Base-by-base conservation (phyloP, 2,113 vertebrate genomes). In the Grammomys surdaster region DNA sequence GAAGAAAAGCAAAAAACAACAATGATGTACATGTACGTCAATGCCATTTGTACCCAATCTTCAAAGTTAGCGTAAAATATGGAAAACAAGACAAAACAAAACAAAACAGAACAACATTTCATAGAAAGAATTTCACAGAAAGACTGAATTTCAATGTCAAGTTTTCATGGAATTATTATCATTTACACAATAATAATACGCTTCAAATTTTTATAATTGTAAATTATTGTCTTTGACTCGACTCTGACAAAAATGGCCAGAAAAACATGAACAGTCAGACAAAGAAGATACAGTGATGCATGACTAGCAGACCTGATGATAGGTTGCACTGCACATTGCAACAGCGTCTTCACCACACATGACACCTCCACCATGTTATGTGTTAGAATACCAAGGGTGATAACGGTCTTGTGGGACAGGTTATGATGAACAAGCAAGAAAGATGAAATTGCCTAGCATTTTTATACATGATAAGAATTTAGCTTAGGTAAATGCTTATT, bases 121-220 rank as follows among this genome's bases (percentile, higher is more conserved):
- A 56, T 48, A 70, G 63, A 51, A 93, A 70, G 89, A 89, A 73
- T 48, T 46, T n/a, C 84, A 86, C 13, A 92, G 14, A 94, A 80
- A 93, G 70, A 17, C 46, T 73, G 54, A 60, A n/a, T n/a, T 94
- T 93, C 80, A 60, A 33, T 54, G 80, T 9, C 20, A 91, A 78
- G 3, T 65, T 93, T 77, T 94, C 85, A 75, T 76, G 3, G 40
- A 87, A 88, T 54, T 76, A 58, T 43, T 65, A 16, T 40, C 43
- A 31, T 93, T 84, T 75, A 77, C 72, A 84, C 87, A 96, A 43
- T 28, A 92, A 54, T 63, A 81, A 36, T 60, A 70, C 58, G 10
- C 16, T 94, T 95, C 5, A 90, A 95, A 90, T 58, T 33, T 22
- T 60, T 20, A 58, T 14, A 40, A 36, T 10, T 58, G 40, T 22